These are phyloP conservation scores for Anomalospiza imberbis DNA, from an alignment of 2,797 vertebrate genomes.

Conservation along the genomic window DNA sequence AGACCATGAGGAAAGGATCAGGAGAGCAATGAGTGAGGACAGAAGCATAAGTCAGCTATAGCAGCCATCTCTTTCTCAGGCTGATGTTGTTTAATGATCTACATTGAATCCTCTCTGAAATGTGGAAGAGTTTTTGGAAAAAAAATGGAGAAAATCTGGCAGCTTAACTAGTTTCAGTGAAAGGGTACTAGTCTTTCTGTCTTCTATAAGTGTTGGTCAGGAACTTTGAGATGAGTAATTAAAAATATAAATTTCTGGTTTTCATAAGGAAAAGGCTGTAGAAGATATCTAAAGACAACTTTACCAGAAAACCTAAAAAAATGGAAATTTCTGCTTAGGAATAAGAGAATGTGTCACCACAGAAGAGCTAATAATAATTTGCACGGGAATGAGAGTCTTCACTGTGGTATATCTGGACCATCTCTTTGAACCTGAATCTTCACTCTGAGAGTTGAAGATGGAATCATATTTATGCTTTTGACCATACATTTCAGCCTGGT, in stretches of 20 bases:
- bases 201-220: neutral
- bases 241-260: neutral
- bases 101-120: neutral
- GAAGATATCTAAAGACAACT: neutral
- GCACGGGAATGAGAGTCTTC: neutral
- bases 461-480: neutral
- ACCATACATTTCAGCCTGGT: neutral
- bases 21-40: neutral
- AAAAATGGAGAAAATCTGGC: neutral
- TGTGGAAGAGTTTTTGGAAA: neutral
- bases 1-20: neutral
- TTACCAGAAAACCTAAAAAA: neutral
- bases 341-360: neutral
- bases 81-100: neutral
- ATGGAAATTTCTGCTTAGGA: neutral
- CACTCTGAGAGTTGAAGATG: neutral
- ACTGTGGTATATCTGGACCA: neutral
- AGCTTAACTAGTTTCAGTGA: neutral
- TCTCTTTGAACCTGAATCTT: neutral
- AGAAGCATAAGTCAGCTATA: neutral
- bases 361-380: neutral
- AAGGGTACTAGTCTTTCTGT: neutral
- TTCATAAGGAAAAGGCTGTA: neutral
- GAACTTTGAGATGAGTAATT: neutral
- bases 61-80: neutral